These are phyloP conservation scores for Geothlypis trichas DNA, from an alignment of 2,113 vertebrate genomes.

Conservation along the genomic window DNA sequence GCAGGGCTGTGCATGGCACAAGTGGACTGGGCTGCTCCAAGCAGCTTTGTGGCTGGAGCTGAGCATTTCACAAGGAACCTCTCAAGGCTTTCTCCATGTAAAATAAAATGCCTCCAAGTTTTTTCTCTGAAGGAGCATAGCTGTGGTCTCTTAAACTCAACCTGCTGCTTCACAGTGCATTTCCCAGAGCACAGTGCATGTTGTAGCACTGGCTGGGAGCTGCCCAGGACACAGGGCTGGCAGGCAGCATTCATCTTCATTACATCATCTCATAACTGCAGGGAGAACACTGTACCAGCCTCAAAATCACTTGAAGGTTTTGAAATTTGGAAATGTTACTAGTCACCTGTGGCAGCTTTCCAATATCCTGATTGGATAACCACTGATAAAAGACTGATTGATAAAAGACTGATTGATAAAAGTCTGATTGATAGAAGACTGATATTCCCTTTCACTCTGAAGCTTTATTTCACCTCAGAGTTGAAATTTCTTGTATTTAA, in stretches of 20 bases:
- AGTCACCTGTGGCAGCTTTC: neutral
- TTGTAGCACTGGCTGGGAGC: neutral
- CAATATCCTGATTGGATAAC: neutral
- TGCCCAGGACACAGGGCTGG: neutral
- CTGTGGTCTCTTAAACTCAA: neutral
- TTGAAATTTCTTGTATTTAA: neutral
- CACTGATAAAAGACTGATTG: no score
- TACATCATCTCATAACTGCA: neutral
- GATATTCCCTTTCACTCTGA: neutral
- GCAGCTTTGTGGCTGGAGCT: neutral
- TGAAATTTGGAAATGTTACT: neutral
- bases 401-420: neutral
- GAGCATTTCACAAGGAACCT: neutral
- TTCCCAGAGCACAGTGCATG: neutral
- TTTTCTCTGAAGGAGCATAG: neutral
- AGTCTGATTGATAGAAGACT: neutral
- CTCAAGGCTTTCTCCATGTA: neutral
- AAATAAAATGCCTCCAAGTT: neutral
- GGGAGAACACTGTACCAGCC: neutral
- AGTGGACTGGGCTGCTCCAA: neutral
- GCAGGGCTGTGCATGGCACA: fast-evolving
- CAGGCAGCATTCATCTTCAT: neutral
- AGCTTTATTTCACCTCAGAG: neutral
- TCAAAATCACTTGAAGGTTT: neutral
- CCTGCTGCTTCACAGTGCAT: neutral